phyloP scores from a whole-genome alignment of 1,140 invertebrate genomes.

The Dendroctonus ponderosae region DNA sequence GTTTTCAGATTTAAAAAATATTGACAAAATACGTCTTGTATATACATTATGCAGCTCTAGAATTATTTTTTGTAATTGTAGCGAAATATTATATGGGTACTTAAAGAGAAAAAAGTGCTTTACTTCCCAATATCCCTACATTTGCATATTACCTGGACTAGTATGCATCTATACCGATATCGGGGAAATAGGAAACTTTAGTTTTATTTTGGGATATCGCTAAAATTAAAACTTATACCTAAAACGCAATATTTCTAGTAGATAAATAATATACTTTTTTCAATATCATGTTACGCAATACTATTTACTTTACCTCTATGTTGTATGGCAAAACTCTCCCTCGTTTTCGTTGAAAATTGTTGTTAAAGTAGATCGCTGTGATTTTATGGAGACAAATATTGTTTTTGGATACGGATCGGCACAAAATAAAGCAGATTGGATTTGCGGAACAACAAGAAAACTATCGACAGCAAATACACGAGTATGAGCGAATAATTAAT shows the following conservation, averaged over 20 bases:
- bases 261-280: conserved; percentile 18
- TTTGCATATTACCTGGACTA: no score
- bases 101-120: conserved; percentile 26
- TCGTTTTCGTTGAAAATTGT: conserved; percentile 22
- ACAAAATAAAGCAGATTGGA: no score
- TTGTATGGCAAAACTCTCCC: conserved; percentile 1
- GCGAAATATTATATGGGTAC: conserved; percentile 30
- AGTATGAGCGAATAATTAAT: no score
- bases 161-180: conserved; percentile 5
- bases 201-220: conserved; percentile 34
- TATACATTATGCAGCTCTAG: conserved; percentile 33
- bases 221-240: conserved; percentile 22
- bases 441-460: no score
- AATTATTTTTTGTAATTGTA: conserved; percentile 33
- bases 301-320: conserved; percentile 11
- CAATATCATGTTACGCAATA: conserved; percentile 32
- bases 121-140: conserved; percentile 10
- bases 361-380: conserved; percentile 34
- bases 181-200: conserved; percentile 21
- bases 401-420: neutral
- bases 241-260: conserved; percentile 30
- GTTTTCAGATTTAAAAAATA: conserved; percentile 9
- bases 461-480: no score
- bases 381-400: conserved; percentile 22
- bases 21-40: conserved; percentile 23